Evolutionary conservation across 2,113 vertebrate genomes (phyloP).

Genomic region (Tragulus kanchil): DNA sequence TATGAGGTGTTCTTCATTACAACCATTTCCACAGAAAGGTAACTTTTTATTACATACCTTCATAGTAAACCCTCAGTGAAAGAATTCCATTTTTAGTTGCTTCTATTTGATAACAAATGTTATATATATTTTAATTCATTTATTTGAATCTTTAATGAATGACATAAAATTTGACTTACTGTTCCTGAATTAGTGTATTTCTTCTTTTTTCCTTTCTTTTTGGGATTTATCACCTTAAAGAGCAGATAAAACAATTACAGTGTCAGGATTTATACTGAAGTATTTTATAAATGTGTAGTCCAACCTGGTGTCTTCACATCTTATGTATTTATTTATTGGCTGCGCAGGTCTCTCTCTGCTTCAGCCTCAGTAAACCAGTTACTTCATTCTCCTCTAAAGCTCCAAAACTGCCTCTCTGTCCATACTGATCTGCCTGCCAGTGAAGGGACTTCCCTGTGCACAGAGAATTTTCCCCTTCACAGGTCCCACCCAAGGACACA

Average conservation of each 20-base stretch:
- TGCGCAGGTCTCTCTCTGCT: not conserved
- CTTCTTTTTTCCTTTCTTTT: constrained; percentile 99
- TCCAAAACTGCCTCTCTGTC: not conserved
- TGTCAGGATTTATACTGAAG: not conserved
- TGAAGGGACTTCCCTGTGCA: not conserved
- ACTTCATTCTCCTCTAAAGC: not conserved
- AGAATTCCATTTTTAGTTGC: not conserved
- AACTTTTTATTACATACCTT: not conserved
- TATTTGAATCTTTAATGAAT: not conserved
- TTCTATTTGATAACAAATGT: not conserved
- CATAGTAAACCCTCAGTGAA: constrained; percentile 24
- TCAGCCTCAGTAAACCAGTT: not conserved
- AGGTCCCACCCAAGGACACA: not conserved
- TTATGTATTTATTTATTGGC: not conserved
- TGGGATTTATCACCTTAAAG: constrained; percentile 97
- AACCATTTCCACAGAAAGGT: not conserved
- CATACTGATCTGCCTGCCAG: not conserved
- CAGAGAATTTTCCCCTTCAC: not conserved
- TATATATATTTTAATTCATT: not conserved
- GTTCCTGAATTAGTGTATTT: constrained; percentile 99
- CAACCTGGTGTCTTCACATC: not conserved
- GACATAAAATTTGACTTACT: constrained; percentile 90
- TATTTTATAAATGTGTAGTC: not conserved
- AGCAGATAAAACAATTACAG: constrained; percentile 68
- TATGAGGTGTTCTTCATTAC: not conserved